Conservation (phyloP, 2,797 vertebrate genomes). For the Trematomus bernacchii region DNA sequence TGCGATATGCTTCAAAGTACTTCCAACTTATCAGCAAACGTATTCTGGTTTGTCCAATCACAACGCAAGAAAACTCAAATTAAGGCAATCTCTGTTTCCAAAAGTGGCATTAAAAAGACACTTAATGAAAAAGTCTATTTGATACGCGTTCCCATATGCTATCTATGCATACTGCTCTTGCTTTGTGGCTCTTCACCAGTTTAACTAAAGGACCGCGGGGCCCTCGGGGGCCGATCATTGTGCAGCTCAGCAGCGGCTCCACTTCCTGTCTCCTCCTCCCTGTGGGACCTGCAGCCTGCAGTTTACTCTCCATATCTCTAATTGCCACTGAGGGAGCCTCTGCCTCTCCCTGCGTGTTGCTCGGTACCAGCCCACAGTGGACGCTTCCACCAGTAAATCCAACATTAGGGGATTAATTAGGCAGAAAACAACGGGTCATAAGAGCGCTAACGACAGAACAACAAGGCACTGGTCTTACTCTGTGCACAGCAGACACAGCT, state of each 20-base stretch:
- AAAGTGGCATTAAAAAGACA: slow-evolving; percentile 25
- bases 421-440: slow-evolving; percentile 85
- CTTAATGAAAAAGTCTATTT: slow-evolving; percentile 6
- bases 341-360: slow-evolving; percentile 65
- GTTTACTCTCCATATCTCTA: slow-evolving; percentile 77
- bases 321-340: slow-evolving; percentile 78
- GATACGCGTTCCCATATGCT: slow-evolving; percentile 7
- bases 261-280: slow-evolving; percentile 56
- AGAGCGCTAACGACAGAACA: slow-evolving; percentile 84
- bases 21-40: too few species aligned
- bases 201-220: slow-evolving; percentile 42
- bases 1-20: too few species aligned
- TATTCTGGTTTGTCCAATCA: neutral
- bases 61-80: neutral
- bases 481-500: slow-evolving; percentile 66
- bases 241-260: slow-evolving; percentile 40
- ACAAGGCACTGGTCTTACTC: slow-evolving; percentile 78
- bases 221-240: slow-evolving; percentile 42
- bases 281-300: slow-evolving; percentile 58
- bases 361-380: slow-evolving; percentile 66
- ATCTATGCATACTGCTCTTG: slow-evolving; percentile 35
- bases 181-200: slow-evolving; percentile 26
- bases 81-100: neutral
- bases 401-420: slow-evolving; percentile 87
- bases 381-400: slow-evolving; percentile 80